These are phyloP conservation scores for Vidua macroura DNA, from an alignment of 2,113 vertebrate genomes.

Conservation along the genomic window DNA sequence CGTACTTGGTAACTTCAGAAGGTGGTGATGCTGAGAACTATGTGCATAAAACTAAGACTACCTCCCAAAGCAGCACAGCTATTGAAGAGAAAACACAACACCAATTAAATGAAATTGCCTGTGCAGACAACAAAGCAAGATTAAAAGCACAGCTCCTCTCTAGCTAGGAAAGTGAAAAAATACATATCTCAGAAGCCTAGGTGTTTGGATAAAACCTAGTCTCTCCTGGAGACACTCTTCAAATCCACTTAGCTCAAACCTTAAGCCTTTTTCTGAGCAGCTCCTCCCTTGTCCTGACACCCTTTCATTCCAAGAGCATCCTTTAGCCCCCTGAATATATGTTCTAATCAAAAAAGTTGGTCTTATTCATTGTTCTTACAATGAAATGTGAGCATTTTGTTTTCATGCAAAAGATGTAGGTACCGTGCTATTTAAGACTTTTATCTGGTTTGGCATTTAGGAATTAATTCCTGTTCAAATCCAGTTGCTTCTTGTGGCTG, in stretches of 20 bases:
- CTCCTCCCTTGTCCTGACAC: background rate
- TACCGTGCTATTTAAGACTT: conserved; percentile 11
- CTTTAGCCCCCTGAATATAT: background rate
- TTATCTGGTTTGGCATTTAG: background rate
- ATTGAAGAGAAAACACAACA: background rate
- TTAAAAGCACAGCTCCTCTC: background rate
- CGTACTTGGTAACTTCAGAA: background rate
- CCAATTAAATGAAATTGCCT: conserved; percentile 24
- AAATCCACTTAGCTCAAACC: background rate
- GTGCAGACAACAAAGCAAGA: background rate
- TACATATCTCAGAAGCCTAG: background rate
- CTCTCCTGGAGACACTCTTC: background rate
- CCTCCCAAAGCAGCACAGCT: background rate
- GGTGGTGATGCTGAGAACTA: background rate
- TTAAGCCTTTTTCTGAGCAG: background rate
- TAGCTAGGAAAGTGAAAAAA: background rate
- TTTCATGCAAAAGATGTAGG: background rate
- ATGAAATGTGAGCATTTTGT: background rate
- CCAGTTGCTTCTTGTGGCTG: background rate
- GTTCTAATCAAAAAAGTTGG: background rate
- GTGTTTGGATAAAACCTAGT: background rate
- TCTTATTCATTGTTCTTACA: background rate
- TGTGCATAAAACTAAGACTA: background rate
- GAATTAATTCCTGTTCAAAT: conserved; percentile 21
- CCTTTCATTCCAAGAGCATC: background rate